Evolutionary conservation across 2,797 vertebrate species (phyloP), one percentile per base, ranked within the genome.

Genomic region (Mycteria americana): DNA sequence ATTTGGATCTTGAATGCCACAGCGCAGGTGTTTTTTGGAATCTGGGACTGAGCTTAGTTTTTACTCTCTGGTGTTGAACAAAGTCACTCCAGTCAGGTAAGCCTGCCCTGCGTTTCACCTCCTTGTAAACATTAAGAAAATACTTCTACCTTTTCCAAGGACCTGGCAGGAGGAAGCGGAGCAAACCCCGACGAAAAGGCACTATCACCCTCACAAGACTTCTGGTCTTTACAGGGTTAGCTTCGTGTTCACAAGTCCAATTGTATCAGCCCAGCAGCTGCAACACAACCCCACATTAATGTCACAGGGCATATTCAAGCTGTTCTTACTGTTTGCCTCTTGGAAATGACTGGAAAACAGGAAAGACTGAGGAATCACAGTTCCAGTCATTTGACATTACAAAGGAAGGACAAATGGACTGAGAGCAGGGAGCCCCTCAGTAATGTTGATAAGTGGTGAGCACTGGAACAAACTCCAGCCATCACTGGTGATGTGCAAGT

Each of bases 61-160:
- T 60, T 14, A 4, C 53, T 11, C 28, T 45, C 13, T 22, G 30
- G 5, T 24, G 33, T 1, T 28, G 13, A n/a, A 9, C 69, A 63
- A 53, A 65, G 8, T 24, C 79, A 45, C 17, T 56, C 18, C 43
- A 54, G 41, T 41, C 43, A 8, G 9, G 48, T 28, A 35, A 67
- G 23, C 9, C 30, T 0, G 0, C 27, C 35, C 67, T 24, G 24
- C 4, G 4, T 46, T 88, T 54, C 46, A 67, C 28, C 54, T 41
- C 37, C 81, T 76, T 1, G 0, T 8, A 16, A 59, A 11, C 1
- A 1, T 23, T 30, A 60, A 54, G 39, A 54, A 90, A 68, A 72
- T 6, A 45, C 2, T 63, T 56, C 6, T 43, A 0, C 25, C 9
- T 62, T 69, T 73, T 13, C 45, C 57, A 3, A 1, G 27, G 46